Evolutionary conservation across 2,797 vertebrate species (phyloP).

Genomic region (Intellagama lesueurii): DNA sequence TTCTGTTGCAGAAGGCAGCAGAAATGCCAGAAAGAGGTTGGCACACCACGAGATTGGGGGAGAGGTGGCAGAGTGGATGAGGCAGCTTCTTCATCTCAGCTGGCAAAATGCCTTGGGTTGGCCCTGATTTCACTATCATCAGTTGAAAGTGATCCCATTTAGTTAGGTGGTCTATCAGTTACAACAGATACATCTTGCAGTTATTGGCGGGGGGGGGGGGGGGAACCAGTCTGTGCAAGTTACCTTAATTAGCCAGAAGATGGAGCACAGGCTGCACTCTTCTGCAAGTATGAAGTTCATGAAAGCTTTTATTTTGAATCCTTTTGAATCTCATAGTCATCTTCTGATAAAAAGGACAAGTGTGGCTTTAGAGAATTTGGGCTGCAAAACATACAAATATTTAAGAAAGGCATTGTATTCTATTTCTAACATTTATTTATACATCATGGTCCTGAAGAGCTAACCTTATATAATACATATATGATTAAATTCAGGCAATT

Average conservation of each 20-base stretch:
- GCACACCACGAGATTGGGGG: background rate
- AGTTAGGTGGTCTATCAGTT: background rate
- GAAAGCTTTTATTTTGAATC: rapidly evolving
- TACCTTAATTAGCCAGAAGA: conserved; percentile 51
- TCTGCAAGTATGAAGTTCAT: background rate
- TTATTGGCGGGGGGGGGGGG: too few relatives aligned
- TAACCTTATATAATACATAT: background rate
- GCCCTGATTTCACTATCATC: too few relatives aligned
- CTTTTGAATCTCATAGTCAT: rapidly evolving
- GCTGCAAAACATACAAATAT: background rate
- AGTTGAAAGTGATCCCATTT: too few relatives aligned
- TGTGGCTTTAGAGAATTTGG: background rate
- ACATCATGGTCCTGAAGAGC: background rate
- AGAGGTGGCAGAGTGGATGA: background rate
- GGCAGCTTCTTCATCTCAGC: too few relatives aligned
- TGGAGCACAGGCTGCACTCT: conserved; percentile 56
- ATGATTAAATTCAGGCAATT: too few relatives aligned
- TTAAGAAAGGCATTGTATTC: background rate
- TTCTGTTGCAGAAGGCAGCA: background rate
- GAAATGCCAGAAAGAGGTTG: background rate
- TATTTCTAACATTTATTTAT: background rate
- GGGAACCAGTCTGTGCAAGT: background rate
- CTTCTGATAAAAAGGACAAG: rapidly evolving
- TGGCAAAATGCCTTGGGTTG: too few relatives aligned
- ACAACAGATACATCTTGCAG: background rate